Base-by-base conservation (phyloP, 2,113 vertebrate species). In the Upupa epops region DNA sequence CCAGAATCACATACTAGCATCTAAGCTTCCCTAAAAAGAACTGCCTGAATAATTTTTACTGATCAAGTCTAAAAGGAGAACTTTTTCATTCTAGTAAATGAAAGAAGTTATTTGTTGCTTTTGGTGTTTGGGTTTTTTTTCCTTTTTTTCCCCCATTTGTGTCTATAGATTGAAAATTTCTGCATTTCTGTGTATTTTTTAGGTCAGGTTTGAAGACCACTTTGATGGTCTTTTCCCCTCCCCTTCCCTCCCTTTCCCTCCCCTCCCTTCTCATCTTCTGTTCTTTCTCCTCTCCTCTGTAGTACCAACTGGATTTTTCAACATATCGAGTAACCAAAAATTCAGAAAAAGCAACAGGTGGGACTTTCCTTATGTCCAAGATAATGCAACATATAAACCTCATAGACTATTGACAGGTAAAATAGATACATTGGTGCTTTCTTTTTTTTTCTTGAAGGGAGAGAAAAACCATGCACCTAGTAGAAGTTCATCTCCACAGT, bases 1-100 rank as follows among this genome's bases (percentile, higher is more conserved):
- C 31, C 36, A 32, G 60, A 80, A 77, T 17, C 34, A 31, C 0
- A 0, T 19, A 31, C 13, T 65, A 36, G 13, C 36, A 60, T 36
- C n/a, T 36, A 22, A 46, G 21, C 25, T 69, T 59, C 36, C 8
- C 28, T 55, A 74, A 24, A 77, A 63, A 59, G 1, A 68, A 45
- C n/a, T 69, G 26, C 5, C 36, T 31, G 29, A 52, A 82, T 10
- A 87, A 64, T 34, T 29, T 17, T 6, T 34, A 60, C 32, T 60
- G 45, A 13, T 29, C 49, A 49, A 32, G 37, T 6, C 31, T 42
- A 58, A 84, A 42, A 31, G 17, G 4, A 4, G 21, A 69, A 31
- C 2, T 18, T 84, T 51, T 65, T 40, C 18, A 40, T 6, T 63
- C 31, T 54, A 48, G 49, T 72, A 16, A 73, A 59, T 17, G 28